Base-by-base conservation (phyloP, 1,140 invertebrate species). In the Drosophila bocqueti region DNA sequence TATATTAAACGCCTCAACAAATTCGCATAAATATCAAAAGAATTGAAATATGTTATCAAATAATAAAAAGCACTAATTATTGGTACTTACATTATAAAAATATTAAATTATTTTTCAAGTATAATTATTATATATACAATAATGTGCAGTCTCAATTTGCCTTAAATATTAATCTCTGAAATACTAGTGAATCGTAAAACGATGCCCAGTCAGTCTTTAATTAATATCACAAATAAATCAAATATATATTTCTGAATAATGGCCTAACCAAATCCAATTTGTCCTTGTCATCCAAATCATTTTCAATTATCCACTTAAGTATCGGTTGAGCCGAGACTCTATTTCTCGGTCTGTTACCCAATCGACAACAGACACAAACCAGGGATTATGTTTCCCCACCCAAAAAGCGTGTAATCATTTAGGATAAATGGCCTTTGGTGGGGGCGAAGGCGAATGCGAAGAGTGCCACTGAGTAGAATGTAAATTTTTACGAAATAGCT, bases 401-500 rank as follows among this genome's bases (percentile, higher is more conserved):
- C 65, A 43, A 73, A 45, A 34, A 61, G 49, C 71, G 26, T 73
- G 71, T 73, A 73, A 73, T 72, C 71, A 73, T 73, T 73, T 73
- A 73, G 62, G 68, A 73, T 59, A 73, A 73, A 73, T 73, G 67
- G 71, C 71, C 67, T 52, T 38, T 49, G 36, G 15, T 16, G 40
- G 38, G 5, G 42, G 46, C 9, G 29, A 38, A 45, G 21, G 13
- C 31, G 47, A 42, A 21, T 21, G 26, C 21, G 24, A 21, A 46
- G 24, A 68, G 34, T 40, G 18, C 45, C 54, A 52, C 8, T 31
- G 46, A 63, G 58, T 29, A 50, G 55, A 78, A 77, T 78, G 65
- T 42, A 79, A 77, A 65, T 55, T 73, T 65, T 73, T 73, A 73
- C 65, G 60, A 63, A 67, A 86, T 82, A 69, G 67, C 78, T 34